Conservation (phyloP, 2,113 vertebrate genomes). For the Misgurnus anguillicaudatus region DNA sequence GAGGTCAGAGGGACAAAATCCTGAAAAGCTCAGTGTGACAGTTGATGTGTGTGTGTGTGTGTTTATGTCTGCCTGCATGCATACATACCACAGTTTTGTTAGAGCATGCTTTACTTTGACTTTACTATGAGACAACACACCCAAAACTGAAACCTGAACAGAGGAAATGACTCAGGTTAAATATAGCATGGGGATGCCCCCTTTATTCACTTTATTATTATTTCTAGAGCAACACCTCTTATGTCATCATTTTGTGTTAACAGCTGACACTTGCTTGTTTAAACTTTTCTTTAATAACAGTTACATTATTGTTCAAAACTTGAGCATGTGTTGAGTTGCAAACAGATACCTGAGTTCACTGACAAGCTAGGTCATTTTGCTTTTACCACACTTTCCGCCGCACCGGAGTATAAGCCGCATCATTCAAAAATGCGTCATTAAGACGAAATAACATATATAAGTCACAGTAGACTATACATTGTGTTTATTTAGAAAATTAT, state of each 20-base stretch:
- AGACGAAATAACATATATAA: too few relatives aligned
- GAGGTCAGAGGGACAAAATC: neutral
- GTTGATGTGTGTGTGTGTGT: neutral
- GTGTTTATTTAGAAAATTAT: too few relatives aligned
- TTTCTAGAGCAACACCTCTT: too few relatives aligned
- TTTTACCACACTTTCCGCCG: too few relatives aligned
- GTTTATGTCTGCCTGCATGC: neutral
- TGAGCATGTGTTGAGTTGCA: neutral
- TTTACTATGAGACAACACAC: neutral
- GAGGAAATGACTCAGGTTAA: neutral
- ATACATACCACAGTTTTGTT: slow-evolving; percentile 24
- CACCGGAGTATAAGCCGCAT: too few relatives aligned
- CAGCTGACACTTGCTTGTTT: too few relatives aligned
- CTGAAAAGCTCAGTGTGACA: neutral
- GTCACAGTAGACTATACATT: too few relatives aligned
- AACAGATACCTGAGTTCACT: neutral
- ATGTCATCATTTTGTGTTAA: too few relatives aligned
- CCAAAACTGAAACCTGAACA: neutral
- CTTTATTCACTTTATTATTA: neutral
- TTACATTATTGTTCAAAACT: slow-evolving; percentile 1
- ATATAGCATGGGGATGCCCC: neutral
- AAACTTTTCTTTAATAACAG: too few relatives aligned
- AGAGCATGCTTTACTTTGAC: neutral
- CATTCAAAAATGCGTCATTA: too few relatives aligned
- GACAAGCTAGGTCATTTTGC: too few relatives aligned